Conservation (phyloP, 2,888 invertebrate species). For the Syrphus vitripennis region DNA sequence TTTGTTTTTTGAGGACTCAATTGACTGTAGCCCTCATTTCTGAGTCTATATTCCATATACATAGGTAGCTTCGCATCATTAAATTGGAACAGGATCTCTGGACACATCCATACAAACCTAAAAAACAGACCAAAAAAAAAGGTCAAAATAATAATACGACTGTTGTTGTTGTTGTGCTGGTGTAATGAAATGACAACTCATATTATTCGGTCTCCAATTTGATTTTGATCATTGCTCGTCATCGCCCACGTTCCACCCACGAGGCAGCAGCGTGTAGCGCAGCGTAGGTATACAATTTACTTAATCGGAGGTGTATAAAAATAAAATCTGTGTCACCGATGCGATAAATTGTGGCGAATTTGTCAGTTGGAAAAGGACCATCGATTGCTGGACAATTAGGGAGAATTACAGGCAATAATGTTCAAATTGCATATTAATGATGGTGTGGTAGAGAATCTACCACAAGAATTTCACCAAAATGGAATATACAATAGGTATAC, state of each 20-base stretch:
- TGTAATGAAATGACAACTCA: not conserved
- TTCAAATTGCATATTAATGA: conserved; percentile 57
- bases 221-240: not conserved
- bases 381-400: conserved; percentile 65
- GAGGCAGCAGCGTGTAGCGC: too few species aligned
- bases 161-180: not conserved
- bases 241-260: not conserved
- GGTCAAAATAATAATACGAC: not conserved
- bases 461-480: not conserved
- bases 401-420: conserved; percentile 48
- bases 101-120: not conserved
- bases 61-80: not conserved
- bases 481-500: not conserved
- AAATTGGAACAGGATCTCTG: not conserved
- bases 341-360: conserved; percentile 45
- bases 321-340: conserved; percentile 14
- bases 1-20: not conserved
- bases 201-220: not conserved
- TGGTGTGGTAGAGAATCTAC: conserved; percentile 19
- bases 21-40: not conserved
- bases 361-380: conserved; percentile 53
- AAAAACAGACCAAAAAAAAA: not conserved
- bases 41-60: not conserved
- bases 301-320: conserved; percentile 16
- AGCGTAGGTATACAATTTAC: not conserved